These are phyloP conservation scores for Amblyraja radiata DNA, from an alignment of 2,797 vertebrate species.

Conservation along the genomic window DNA sequence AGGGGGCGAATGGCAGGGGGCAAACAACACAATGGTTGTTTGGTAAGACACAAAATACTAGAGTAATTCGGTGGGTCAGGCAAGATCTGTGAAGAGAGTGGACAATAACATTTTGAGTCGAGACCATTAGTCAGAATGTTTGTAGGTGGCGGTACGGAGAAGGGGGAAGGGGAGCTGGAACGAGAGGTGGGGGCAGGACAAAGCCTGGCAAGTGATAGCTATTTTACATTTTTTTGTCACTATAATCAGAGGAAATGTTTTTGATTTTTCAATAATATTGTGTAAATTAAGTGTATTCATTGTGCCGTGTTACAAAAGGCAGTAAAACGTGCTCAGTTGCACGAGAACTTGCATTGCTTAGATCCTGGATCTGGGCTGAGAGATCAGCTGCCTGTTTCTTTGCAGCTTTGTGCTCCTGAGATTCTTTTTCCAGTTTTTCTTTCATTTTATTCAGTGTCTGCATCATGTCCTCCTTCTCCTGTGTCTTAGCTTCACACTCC, in stretches of 20 bases:
- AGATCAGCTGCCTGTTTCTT: constrained; percentile 91
- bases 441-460: constrained; percentile 98
- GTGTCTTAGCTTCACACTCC: constrained; percentile 92
- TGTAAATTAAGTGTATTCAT: background rate
- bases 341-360: constrained; percentile 70
- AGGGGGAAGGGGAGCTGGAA: too few species aligned
- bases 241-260: background rate
- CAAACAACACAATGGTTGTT: too few species aligned
- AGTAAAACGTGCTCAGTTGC: background rate
- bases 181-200: too few species aligned
- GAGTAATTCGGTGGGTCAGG: too few species aligned
- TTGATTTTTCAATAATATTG: background rate
- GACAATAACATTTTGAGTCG: too few species aligned
- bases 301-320: rapidly evolving
- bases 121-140: too few species aligned
- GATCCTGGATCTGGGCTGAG: constrained; percentile 72
- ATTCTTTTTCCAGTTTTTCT: constrained; percentile 94
- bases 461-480: constrained; percentile 99
- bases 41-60: too few species aligned
- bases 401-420: constrained; percentile 81
- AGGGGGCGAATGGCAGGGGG: too few species aligned
- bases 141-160: too few species aligned
- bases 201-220: too few species aligned
- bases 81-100: too few species aligned
- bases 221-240: background rate